These are phyloP conservation scores for Protula sp. DNA, from an alignment of 2,888 invertebrate genomes.

Conservation along the genomic window DNA sequence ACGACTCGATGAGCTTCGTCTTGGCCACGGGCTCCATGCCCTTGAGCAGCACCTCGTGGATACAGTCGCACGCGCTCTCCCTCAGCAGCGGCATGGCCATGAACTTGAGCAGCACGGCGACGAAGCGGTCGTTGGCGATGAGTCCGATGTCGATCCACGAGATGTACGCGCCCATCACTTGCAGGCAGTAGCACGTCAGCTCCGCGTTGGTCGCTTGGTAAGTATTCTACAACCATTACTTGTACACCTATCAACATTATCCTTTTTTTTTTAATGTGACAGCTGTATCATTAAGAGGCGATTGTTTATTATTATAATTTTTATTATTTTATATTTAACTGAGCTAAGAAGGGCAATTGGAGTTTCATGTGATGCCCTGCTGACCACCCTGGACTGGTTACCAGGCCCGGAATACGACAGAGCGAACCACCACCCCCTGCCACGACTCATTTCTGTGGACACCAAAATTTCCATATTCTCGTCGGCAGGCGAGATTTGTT, in stretches of 20 bases:
- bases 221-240: conserved; percentile 51
- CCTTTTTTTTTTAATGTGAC: too few species aligned
- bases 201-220: conserved; percentile 52
- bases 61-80: conserved; percentile 58
- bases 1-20: conserved; percentile 57
- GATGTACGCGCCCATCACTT: conserved; percentile 58
- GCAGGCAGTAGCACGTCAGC: conserved; percentile 54
- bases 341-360: too few species aligned
- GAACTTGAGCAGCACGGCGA: conserved; percentile 55
- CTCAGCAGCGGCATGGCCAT: conserved; percentile 47
- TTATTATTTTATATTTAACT: too few species aligned
- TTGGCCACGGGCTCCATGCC: conserved; percentile 61
- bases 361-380: too few species aligned
- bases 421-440: too few species aligned
- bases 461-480: too few species aligned
- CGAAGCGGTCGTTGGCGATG: conserved; percentile 60
- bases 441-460: too few species aligned
- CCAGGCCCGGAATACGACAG: too few species aligned
- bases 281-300: too few species aligned
- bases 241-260: background rate
- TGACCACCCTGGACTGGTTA: too few species aligned
- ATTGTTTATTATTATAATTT: too few species aligned
- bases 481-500: too few species aligned
- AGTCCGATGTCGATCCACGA: conserved; percentile 61
- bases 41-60: conserved; percentile 58